These are phyloP conservation scores for Rousettus madagascariensis DNA, from an alignment of 2,797 vertebrate species.

Conservation along the genomic window DNA sequence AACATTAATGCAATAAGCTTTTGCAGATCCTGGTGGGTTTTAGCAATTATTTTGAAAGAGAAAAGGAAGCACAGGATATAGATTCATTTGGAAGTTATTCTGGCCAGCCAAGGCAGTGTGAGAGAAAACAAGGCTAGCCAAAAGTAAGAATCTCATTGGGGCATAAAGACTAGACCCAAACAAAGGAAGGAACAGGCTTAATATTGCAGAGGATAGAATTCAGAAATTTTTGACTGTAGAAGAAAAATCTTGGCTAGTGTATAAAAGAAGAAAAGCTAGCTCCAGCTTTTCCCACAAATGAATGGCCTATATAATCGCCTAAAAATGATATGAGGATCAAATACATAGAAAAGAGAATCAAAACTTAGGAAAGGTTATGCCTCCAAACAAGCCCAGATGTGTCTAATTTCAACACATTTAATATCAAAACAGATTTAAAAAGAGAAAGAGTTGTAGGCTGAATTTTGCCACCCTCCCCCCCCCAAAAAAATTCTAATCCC, in stretches of 20 bases:
- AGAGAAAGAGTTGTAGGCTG: background rate
- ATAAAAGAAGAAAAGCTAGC: slow-evolving; percentile 1
- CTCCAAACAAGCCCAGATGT: background rate
- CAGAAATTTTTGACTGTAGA: background rate
- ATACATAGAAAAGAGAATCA: background rate
- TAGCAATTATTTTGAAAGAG: slow-evolving; percentile 26
- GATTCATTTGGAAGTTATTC: slow-evolving; percentile 58
- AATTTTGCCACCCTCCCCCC: no score
- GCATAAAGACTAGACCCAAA: slow-evolving; percentile 32
- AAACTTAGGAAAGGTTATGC: background rate
- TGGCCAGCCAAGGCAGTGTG: background rate
- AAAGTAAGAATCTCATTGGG: slow-evolving; percentile 37
- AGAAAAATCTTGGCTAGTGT: background rate
- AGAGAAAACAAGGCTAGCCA: slow-evolving; percentile 42
- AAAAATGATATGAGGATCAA: background rate
- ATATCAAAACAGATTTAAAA: background rate
- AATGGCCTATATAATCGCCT: background rate
- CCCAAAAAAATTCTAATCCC: background rate
- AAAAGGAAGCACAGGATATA: background rate
- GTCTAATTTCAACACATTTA: background rate
- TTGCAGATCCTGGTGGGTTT: slow-evolving; percentile 43
- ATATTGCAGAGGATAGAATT: background rate
- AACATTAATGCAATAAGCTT: slow-evolving; percentile 55
- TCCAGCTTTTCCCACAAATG: background rate
- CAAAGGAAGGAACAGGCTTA: background rate